Evolutionary conservation across 2,113 vertebrate genomes (phyloP).

Genomic region (Phylloscopus trochiloides): DNA sequence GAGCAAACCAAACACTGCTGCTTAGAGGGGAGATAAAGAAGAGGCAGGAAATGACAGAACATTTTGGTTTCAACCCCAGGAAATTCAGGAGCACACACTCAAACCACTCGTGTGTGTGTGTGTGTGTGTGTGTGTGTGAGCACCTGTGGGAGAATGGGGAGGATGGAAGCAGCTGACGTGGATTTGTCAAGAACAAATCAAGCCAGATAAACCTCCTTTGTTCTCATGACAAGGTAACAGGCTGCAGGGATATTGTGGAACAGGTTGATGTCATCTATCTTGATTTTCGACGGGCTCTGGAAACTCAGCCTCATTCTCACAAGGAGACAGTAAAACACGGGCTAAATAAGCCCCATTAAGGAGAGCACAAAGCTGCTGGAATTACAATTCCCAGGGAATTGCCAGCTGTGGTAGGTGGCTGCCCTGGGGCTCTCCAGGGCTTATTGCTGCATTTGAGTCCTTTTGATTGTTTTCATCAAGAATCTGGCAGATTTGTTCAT

Average conservation of each 20-base stretch:
- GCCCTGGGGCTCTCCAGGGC: background rate
- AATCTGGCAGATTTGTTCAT: constrained; percentile 6
- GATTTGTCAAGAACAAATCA: constrained; percentile 37
- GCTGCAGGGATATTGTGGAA: background rate
- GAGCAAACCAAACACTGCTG: background rate
- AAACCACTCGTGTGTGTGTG: no score
- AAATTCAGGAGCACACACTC: background rate
- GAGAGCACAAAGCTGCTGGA: background rate
- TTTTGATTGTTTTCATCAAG: constrained; percentile 7
- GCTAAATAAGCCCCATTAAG: background rate
- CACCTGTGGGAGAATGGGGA: background rate
- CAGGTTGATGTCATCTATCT: background rate
- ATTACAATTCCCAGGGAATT: background rate
- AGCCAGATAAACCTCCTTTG: background rate
- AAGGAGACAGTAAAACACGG: background rate
- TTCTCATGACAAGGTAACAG: background rate
- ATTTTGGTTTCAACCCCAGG: background rate
- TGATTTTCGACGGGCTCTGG: constrained; percentile 2
- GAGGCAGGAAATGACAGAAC: background rate
- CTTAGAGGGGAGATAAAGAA: background rate
- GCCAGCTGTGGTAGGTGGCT: constrained; percentile 38
- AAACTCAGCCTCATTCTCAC: background rate
- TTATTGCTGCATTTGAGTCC: background rate
- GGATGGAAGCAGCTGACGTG: background rate
- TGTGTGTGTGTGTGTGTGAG: background rate